Evolutionary conservation across 2,888 invertebrate species (phyloP).

Genomic region (Clostera curtula): DNA sequence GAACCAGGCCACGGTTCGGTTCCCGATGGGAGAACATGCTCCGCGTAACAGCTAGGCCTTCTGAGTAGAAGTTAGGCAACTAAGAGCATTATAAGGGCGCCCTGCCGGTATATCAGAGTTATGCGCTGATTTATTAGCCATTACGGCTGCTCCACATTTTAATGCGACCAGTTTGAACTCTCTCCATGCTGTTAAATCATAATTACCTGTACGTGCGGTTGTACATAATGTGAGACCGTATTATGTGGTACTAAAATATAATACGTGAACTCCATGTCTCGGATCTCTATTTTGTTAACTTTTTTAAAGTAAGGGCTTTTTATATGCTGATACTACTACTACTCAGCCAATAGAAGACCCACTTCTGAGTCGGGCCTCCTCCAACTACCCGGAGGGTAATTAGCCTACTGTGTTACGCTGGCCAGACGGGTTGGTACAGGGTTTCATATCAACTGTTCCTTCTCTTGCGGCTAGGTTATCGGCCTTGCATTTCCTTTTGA

Average conservation of each 20-base stretch:
- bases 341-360: no score
- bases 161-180: conserved; percentile 40
- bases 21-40: no score
- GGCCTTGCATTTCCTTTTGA: no score
- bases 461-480: no score
- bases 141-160: conserved; percentile 43
- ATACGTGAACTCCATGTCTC: conserved; percentile 20
- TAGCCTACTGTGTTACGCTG: no score
- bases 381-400: no score
- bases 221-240: conserved; percentile 18
- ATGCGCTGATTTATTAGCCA: conserved; percentile 45
- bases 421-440: no score
- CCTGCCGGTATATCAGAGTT: conserved; percentile 40
- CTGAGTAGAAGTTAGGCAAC: conserved; percentile 25
- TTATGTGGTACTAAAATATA: conserved; percentile 21
- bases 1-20: no score
- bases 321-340: no score
- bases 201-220: conserved; percentile 34
- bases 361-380: no score
- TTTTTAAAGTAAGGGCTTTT: no score
- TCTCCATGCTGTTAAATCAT: conserved; percentile 39
- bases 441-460: no score
- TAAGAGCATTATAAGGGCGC: conserved; percentile 36
- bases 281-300: conserved; percentile 21
- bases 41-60: conserved; percentile 8